These are phyloP conservation scores for Scomber colias DNA, from an alignment of 2,113 vertebrate genomes.

Conservation along the genomic window DNA sequence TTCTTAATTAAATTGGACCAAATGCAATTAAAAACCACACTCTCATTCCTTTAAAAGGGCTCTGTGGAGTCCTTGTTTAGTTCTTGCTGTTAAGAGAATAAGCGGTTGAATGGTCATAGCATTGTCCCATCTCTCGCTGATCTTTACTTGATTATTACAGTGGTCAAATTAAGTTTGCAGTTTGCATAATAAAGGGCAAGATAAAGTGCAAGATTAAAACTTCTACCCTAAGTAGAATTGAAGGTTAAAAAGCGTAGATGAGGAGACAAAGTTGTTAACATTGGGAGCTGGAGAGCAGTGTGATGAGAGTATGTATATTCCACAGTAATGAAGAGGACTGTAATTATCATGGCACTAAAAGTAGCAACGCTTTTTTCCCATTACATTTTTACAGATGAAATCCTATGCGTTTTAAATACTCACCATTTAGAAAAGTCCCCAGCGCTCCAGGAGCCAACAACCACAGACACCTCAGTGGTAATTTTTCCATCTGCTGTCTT, in stretches of 20 bases:
- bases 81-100: slow-evolving; percentile 74
- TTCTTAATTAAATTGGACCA: slow-evolving; percentile 84
- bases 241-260: slow-evolving; percentile 23
- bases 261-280: slow-evolving; percentile 16
- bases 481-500: slow-evolving; percentile 64
- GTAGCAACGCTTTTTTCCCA: neutral
- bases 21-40: slow-evolving; percentile 83
- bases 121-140: slow-evolving; percentile 64
- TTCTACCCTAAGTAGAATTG: slow-evolving; percentile 23
- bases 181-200: slow-evolving; percentile 53
- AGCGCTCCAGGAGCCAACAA: slow-evolving; percentile 78
- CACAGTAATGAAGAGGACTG: neutral
- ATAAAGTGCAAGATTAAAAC: slow-evolving; percentile 45
- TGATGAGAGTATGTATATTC: neutral
- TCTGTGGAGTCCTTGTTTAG: slow-evolving; percentile 76
- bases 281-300: neutral
- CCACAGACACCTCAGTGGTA: slow-evolving; percentile 50
- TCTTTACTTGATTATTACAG: slow-evolving; percentile 66
- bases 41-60: slow-evolving; percentile 77
- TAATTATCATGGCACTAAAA: slow-evolving; percentile 17
- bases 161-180: slow-evolving; percentile 66
- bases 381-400: slow-evolving; percentile 5
- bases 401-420: slow-evolving; percentile 36
- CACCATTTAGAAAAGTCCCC: slow-evolving; percentile 78
- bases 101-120: slow-evolving; percentile 70